Base-by-base conservation (phyloP, 2,888 invertebrate genomes). In the Athalia circularis region DNA sequence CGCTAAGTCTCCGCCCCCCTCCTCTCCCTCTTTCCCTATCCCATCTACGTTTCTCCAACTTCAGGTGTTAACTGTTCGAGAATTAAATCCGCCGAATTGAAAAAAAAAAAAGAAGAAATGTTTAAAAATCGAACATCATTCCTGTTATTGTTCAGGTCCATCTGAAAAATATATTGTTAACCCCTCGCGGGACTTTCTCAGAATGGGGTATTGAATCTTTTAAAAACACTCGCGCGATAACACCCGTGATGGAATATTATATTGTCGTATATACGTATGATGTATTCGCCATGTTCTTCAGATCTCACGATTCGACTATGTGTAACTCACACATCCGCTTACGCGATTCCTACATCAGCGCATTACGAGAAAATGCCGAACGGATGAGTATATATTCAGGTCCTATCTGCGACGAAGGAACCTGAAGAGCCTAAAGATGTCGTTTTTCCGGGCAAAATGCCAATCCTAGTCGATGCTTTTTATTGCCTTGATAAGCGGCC, bases 351-450 rank as follows among this genome's bases (percentile, higher is more conserved):
- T 72, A 62, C 62, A 75, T 75, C 64, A 62, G 50, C n/a, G 75
- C 75, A 75, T 75, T 75, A 75, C 75, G 62, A 48, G 62, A 6
- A 81, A 81, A 81, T 79, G 81, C 77, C 77, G 81, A 82, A 78
- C 81, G 88, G 88, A 87, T 88, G 85, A 88, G 84, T 87, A 84
- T 87, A 85, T 88, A 87, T 85, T 88, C 88, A 84, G 87, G 75
- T 29, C 62, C 61, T 75, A 77, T 77, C 77, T 50, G 54, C 80
- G 62, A 79, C 70, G 45, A 77, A 80, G 78, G 80, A 80, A 80
- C 79, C 81, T 83, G 79, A 83, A 81, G 81, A 85, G 80, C 78
- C 80, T 80, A 80, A 83, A 83, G 83, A 85, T 80, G 84, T 80
- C 82, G 82, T 80, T 81, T 72, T 82, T 81, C 79, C 79, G 78